phyloP scores from a whole-genome alignment of 2,113 vertebrate species.

The Otis tarda region DNA sequence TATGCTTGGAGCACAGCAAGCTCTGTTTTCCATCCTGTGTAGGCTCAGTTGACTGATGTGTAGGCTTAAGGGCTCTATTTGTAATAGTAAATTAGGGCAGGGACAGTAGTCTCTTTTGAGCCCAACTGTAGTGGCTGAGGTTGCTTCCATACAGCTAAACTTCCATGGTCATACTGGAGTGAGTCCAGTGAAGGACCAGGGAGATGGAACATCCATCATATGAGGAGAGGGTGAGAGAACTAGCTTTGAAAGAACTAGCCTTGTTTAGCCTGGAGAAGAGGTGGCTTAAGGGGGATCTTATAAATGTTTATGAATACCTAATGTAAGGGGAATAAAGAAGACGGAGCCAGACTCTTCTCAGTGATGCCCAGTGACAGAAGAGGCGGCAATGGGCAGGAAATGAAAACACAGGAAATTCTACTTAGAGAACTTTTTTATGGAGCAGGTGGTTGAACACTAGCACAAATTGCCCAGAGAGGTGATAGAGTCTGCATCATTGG shows the following conservation, averaged over 20 bases:
- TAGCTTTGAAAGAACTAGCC: accelerated
- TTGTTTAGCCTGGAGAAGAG: neutral
- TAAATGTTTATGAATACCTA: neutral
- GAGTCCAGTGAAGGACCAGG: neutral
- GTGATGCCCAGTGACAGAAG: neutral
- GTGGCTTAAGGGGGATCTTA: neutral
- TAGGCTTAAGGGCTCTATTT: neutral
- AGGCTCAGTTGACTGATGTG: neutral
- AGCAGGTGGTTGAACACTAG: neutral
- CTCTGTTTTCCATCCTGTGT: neutral
- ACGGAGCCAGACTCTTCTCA: neutral
- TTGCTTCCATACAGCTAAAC: neutral
- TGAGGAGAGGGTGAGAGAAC: neutral
- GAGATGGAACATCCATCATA: neutral
- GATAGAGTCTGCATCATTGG: neutral
- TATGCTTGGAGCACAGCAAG: neutral
- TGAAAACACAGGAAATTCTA: neutral
- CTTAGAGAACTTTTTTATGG: neutral
- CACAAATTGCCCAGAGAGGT: neutral
- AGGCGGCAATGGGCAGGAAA: neutral
- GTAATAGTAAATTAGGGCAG: neutral
- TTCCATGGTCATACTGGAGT: neutral
- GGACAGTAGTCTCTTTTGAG: neutral
- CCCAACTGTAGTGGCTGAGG: neutral
- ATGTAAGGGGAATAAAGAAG: neutral